These are phyloP conservation scores for Perca schrenkii DNA, from an alignment of 2,113 vertebrate species.

Conservation along the genomic window DNA sequence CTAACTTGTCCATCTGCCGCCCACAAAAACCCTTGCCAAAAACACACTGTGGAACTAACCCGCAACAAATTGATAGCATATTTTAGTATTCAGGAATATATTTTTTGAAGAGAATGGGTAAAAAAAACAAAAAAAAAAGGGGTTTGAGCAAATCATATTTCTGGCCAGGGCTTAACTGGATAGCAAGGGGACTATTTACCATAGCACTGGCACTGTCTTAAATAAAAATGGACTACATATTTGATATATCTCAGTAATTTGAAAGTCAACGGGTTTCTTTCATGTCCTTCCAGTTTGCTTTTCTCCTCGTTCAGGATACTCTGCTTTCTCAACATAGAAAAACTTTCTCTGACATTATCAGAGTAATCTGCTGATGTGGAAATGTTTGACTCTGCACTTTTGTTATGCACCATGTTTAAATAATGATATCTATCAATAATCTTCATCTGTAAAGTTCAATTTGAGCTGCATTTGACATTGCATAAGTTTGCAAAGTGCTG, in stretches of 20 bases:
- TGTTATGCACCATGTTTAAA: conserved; percentile 71
- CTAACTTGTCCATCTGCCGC: conserved; percentile 58
- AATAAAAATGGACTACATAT: conserved; percentile 62
- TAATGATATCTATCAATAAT: conserved; percentile 76
- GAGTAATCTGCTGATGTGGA: conserved; percentile 72
- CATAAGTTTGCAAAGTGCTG: conserved; percentile 53
- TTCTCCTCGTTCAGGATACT: conserved; percentile 42
- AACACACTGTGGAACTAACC: conserved; percentile 64
- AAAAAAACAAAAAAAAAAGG: conserved; percentile 4
- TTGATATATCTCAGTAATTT: conserved; percentile 60
- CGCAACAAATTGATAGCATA: conserved; percentile 76
- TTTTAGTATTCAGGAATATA: conserved; percentile 69
- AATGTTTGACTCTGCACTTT: conserved; percentile 71
- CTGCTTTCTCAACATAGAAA: conserved; percentile 3
- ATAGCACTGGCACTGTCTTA: conserved; percentile 43
- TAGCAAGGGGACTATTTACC: conserved; percentile 51
- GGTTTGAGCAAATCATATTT: conserved; percentile 56
- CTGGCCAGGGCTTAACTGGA: conserved; percentile 25
- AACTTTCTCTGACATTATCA: conserved; percentile 57
- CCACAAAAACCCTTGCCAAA: conserved; percentile 61
- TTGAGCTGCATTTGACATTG: conserved; percentile 65
- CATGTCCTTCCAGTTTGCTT: conserved; percentile 62
- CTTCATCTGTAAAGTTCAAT: conserved; percentile 63
- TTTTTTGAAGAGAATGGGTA: conserved; percentile 55
- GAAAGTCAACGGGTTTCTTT: conserved; percentile 62